phyloP scores from a whole-genome alignment of 1,140 invertebrate genomes.

The Bombus waltoni region DNA sequence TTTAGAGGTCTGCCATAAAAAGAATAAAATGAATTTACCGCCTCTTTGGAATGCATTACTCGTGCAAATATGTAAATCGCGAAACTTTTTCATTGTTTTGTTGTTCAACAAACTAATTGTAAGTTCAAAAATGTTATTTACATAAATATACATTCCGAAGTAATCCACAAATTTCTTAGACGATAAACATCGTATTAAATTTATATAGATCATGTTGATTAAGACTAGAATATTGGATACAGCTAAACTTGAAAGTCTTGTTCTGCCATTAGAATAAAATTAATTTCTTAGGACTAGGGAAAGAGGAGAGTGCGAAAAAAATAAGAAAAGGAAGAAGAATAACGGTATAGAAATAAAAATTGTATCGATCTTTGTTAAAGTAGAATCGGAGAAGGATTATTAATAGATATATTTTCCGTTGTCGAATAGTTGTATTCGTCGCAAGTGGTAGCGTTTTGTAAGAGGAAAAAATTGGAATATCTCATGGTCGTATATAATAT shows the following conservation, averaged over 20 bases:
- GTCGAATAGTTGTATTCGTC: neutral
- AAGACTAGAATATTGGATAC: neutral
- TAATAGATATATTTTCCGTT: neutral
- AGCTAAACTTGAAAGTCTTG: slow-evolving; percentile 5
- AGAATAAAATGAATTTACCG: neutral
- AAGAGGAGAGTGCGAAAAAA: neutral
- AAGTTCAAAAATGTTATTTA: slow-evolving; percentile 8
- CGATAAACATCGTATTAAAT: neutral
- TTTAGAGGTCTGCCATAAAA: neutral
- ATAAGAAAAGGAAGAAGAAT: neutral
- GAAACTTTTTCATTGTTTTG: neutral
- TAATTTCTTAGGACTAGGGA: slow-evolving; percentile 8
- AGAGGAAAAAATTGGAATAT: neutral
- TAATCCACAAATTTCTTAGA: neutral
- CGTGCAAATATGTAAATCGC: neutral
- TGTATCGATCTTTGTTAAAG: slow-evolving; percentile 1
- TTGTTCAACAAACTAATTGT: neutral
- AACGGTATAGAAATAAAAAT: slow-evolving; percentile 5
- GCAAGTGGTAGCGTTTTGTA: neutral
- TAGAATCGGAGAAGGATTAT: slow-evolving; percentile 11
- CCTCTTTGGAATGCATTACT: neutral
- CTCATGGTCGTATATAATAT: neutral
- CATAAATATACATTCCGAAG: slow-evolving; percentile 43
- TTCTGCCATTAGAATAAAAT: slow-evolving; percentile 35
- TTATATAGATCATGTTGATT: slow-evolving; percentile 1